Conservation (phyloP, 2,113 vertebrate genomes). For the Lagopus muta region DNA sequence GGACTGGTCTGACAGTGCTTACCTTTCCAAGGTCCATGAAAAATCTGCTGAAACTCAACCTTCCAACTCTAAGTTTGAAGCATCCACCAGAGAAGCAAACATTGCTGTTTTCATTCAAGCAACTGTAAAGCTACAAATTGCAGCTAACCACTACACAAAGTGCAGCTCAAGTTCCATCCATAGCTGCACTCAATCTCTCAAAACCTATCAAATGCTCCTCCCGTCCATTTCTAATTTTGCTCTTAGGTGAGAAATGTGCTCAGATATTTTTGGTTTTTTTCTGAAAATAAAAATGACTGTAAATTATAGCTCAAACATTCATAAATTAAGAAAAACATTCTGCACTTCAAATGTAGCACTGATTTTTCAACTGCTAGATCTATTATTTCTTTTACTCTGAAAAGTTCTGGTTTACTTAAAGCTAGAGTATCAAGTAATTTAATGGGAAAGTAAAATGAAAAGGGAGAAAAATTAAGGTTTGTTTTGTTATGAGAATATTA, state of each 20-base stretch:
- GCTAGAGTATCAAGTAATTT: neutral
- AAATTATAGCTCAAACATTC: neutral
- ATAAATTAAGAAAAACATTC: neutral
- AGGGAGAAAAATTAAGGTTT: neutral
- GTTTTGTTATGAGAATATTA: neutral
- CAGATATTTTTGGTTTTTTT: neutral
- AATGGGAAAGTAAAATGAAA: neutral
- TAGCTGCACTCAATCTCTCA: conserved; percentile 60
- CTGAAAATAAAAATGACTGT: neutral
- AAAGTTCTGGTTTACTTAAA: neutral
- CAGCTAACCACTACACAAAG: conserved; percentile 62
- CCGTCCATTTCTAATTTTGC: conserved; percentile 24
- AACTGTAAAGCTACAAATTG: conserved; percentile 27
- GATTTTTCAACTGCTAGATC: neutral
- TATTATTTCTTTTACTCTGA: neutral
- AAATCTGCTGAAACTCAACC: conserved; percentile 1
- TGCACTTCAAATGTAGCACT: neutral
- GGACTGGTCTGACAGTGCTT: neutral
- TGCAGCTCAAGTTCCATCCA: conserved; percentile 28
- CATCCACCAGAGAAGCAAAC: conserved; percentile 45
- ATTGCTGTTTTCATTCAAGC: conserved; percentile 43
- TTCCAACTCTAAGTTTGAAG: conserved; percentile 35
- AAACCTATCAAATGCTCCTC: conserved; percentile 27
- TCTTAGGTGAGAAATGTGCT: neutral
- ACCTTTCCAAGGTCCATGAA: neutral